Conservation (phyloP, 2,113 vertebrate species). For the Todiramphus chloris region DNA sequence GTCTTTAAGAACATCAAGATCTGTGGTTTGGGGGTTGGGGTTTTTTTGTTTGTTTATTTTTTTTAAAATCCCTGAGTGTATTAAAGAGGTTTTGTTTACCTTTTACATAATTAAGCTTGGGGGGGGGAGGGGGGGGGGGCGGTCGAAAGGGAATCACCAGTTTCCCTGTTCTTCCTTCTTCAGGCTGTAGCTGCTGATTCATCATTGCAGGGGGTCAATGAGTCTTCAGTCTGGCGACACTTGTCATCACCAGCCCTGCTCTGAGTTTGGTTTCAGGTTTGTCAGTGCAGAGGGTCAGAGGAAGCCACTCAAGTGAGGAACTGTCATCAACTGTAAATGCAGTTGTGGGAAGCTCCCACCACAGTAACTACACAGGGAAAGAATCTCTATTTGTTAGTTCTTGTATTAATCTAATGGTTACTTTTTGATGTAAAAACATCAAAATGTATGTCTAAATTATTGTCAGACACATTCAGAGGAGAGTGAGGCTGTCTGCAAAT, state of each 20-base stretch:
- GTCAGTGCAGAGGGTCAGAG: background rate
- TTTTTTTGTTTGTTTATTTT: background rate
- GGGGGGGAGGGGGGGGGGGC: background rate
- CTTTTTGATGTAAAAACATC: slow-evolving; percentile 50
- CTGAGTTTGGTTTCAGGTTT: background rate
- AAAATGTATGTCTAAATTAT: slow-evolving; percentile 63
- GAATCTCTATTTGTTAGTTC: slow-evolving; percentile 22
- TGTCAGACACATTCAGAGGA: slow-evolving; percentile 10
- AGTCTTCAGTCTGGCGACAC: background rate
- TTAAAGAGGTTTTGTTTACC: slow-evolving; percentile 15
- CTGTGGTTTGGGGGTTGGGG: background rate
- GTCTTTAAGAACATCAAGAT: background rate
- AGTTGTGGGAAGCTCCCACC: background rate
- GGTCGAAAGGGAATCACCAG: background rate
- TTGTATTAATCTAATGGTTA: slow-evolving; percentile 24
- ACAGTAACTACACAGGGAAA: background rate
- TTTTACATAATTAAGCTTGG: background rate
- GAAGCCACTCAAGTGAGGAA: background rate
- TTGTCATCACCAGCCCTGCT: background rate
- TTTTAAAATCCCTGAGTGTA: background rate
- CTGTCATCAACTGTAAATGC: background rate
- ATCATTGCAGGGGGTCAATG: background rate
- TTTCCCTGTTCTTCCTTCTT: background rate
- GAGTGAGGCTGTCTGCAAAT: background rate
- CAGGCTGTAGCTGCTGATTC: background rate